Base-by-base conservation (phyloP, 1,140 invertebrate species). In the Zophobas atratus region DNA sequence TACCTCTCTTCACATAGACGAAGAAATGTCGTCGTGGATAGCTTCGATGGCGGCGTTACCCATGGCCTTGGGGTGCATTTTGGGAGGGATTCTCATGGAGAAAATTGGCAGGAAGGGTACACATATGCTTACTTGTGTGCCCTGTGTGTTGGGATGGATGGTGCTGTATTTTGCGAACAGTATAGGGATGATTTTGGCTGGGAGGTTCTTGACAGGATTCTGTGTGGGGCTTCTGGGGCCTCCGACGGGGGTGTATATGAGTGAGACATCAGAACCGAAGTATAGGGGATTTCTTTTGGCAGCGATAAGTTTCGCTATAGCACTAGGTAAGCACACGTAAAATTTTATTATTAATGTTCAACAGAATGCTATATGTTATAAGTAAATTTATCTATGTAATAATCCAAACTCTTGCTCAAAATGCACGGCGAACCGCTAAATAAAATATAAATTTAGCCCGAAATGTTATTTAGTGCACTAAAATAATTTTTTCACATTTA, bases 181-280 rank as follows among this genome's bases (percentile, higher is more conserved):
- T 77, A 79, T 91, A 1, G 56, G 82, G 0, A 85, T 88, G 6
- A 86, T 95, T 32, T 88, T 93, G 41, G 80, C 89, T 1, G 93
- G 93, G 0, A 88, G 94, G 79, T 88, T 94, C 74, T 84, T 95
- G 1, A 91, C 90, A 0, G 94, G 94, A 0, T 84, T 92, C 0
- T 89, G 88, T 74, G 86, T 77, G 73, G 70, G 87, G 1, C 72
- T 84, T 33, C 43, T 81, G 5, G 81, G 78, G 8, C 79, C 84
- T 33, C 77, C 82, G 1, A 81, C 81, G 20, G 80, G 81, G 0
- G 82, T 83, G 4, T 84, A 84, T 60, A 81, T 85, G 56, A 89
- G 88, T 6, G 91, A 92, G 84, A 91, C 87, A 1, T 87, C 86
- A 1, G 87, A 89, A 51, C 90, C 91, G 0, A 87, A 87, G 79